Percentiles rank a stretch among this genome's conserved stretches.
Conservation (phyloP, 1,140 invertebrate genomes). For the Euglossa dilemma region DNA sequence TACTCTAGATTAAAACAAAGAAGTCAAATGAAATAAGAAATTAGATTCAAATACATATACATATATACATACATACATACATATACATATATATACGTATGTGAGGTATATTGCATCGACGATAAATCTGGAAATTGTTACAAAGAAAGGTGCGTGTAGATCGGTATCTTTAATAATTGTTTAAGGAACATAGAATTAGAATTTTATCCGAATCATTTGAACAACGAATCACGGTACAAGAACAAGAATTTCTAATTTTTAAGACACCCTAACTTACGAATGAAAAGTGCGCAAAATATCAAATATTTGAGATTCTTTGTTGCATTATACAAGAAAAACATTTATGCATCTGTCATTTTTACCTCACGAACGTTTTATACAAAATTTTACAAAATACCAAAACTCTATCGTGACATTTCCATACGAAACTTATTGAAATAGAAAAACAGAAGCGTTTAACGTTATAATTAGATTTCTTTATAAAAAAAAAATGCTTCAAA, state of each 20-base stretch:
- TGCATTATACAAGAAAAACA: conserved; percentile 16
- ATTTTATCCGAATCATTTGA: background rate
- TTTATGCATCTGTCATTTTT: background rate
- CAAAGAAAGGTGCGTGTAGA: conserved; percentile 16
- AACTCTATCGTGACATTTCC: background rate
- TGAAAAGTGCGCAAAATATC: conserved; percentile 29
- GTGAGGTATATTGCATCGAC: conserved; percentile 45
- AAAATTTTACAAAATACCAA: background rate
- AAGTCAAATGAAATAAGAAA: conserved; percentile 5
- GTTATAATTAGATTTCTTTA: background rate
- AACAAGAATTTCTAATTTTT: conserved; percentile 46
- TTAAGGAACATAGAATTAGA: conserved; percentile 27
- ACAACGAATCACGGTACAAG: conserved; percentile 18
- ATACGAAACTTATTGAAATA: background rate
- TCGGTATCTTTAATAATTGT: background rate
- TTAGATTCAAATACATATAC: background rate
- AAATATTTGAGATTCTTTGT: background rate
- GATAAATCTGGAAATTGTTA: conserved; percentile 21
- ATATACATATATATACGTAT: background rate
- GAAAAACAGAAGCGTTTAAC: background rate
- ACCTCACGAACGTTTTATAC: background rate
- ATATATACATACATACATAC: background rate
- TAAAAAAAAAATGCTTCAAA: background rate
- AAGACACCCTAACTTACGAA: conserved; percentile 49
- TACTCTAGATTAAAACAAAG: conserved; percentile 34